phyloP scores from a whole-genome alignment of 2,888 invertebrate species.

The Chrysolina oricalcia region DNA sequence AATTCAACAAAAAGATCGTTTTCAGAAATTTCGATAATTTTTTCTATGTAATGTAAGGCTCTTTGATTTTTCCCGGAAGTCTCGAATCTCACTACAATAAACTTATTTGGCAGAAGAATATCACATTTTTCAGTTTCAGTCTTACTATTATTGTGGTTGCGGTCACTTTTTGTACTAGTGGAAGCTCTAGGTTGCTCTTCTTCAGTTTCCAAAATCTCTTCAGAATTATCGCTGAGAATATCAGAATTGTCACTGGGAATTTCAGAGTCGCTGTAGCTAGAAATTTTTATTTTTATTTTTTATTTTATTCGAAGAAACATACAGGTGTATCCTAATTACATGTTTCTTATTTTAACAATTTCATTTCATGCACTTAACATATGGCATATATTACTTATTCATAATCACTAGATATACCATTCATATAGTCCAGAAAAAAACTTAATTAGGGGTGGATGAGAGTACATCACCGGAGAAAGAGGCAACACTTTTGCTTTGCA shows the following conservation, averaged over 20 bases:
- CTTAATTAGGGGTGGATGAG: too few species aligned
- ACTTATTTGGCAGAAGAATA: constrained; percentile 18
- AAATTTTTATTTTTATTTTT: too few species aligned
- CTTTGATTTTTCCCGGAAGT: constrained; percentile 8
- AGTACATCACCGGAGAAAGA: too few species aligned
- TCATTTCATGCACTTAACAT: too few species aligned
- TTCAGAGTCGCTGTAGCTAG: background rate
- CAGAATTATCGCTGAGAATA: constrained; percentile 9
- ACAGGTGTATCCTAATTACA: too few species aligned
- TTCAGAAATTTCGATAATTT: background rate
- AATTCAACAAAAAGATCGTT: background rate
- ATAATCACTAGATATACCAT: too few species aligned
- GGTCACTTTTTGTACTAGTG: constrained; percentile 11
- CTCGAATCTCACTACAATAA: constrained; percentile 6
- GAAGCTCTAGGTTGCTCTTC: constrained; percentile 10
- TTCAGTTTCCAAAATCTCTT: constrained; percentile 16
- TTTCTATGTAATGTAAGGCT: background rate
- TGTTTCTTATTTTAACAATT: too few species aligned
- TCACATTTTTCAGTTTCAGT: constrained; percentile 15
- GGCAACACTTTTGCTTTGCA: too few species aligned
- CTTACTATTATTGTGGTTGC: constrained; percentile 2
- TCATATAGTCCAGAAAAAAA: too few species aligned
- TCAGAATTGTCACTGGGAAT: constrained; percentile 1
- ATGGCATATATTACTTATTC: too few species aligned
- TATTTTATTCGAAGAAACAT: too few species aligned